phyloP scores from a whole-genome alignment of 1,140 invertebrate genomes.

The Polyergus mexicanus region DNA sequence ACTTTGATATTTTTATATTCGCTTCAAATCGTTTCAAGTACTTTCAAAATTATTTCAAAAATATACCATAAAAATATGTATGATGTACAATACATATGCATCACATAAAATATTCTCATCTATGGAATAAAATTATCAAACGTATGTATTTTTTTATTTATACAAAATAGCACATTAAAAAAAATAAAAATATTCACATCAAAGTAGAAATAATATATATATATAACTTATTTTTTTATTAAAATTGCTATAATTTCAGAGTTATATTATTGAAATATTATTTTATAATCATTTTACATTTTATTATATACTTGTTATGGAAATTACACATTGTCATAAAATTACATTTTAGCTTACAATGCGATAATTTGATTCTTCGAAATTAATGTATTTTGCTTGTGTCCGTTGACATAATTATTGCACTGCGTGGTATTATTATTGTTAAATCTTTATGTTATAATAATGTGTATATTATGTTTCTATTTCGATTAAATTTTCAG shows the following conservation, averaged over 20 bases:
- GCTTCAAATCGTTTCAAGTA: no score
- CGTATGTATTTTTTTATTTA: not conserved
- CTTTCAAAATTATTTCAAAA: not conserved
- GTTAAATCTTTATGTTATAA: not conserved
- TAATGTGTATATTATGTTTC: not conserved
- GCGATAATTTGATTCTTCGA: conserved; percentile 48
- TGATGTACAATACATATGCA: not conserved
- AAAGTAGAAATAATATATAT: not conserved
- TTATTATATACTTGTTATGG: conserved; percentile 23
- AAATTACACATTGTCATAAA: conserved; percentile 40
- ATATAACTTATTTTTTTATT: conserved; percentile 11
- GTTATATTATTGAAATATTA: not conserved
- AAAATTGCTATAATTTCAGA: conserved; percentile 27
- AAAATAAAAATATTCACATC: conserved; percentile 16
- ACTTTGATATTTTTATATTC: no score
- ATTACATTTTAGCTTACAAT: conserved; percentile 34
- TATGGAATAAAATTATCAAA: not conserved
- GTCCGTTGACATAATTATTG: conserved; percentile 7
- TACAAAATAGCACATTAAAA: not conserved
- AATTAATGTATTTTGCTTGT: conserved; percentile 18
- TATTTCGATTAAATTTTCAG: not conserved
- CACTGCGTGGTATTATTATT: conserved; percentile 33
- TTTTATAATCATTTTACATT: conserved; percentile 37
- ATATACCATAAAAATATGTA: not conserved
- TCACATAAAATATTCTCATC: not conserved